phyloP scores from a whole-genome alignment of 2,113 vertebrate genomes.

The Podocnemis expansa region DNA sequence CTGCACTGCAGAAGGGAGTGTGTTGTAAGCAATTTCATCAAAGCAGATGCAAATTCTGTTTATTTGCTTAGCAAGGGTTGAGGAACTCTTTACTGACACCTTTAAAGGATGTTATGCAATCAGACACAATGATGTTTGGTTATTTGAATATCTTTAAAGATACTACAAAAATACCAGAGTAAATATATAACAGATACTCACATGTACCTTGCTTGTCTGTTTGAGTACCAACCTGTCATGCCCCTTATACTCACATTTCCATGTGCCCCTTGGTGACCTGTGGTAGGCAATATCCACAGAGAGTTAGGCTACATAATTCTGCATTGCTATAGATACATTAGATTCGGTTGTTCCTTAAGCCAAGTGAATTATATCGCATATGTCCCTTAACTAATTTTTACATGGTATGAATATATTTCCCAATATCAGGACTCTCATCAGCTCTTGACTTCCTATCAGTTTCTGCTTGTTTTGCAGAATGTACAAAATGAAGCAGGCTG shows the following conservation, averaged over 20 bases:
- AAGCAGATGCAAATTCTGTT: accelerated
- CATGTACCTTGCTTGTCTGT: neutral
- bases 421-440: conserved; percentile 39
- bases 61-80: neutral
- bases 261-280: conserved; percentile 19
- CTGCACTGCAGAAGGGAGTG: neutral
- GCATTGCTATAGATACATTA: conserved; percentile 54
- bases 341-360: conserved; percentile 37
- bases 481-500: conserved; percentile 19
- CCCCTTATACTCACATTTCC: conserved; percentile 14
- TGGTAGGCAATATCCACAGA: conserved; percentile 38
- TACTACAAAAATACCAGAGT: conserved; percentile 13
- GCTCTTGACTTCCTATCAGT: conserved; percentile 6
- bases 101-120: neutral
- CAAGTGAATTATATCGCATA: neutral
- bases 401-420: conserved; percentile 49
- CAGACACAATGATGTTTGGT: neutral
- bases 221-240: conserved; percentile 24
- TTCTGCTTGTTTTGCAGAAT: conserved; percentile 42
- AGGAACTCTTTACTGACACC: neutral
- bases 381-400: neutral
- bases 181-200: neutral
- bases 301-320: conserved; percentile 61
- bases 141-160: neutral
- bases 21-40: neutral